Evolutionary conservation across 2,888 invertebrate genomes (phyloP).

Genomic region (Zaprionus obscuricornis): DNA sequence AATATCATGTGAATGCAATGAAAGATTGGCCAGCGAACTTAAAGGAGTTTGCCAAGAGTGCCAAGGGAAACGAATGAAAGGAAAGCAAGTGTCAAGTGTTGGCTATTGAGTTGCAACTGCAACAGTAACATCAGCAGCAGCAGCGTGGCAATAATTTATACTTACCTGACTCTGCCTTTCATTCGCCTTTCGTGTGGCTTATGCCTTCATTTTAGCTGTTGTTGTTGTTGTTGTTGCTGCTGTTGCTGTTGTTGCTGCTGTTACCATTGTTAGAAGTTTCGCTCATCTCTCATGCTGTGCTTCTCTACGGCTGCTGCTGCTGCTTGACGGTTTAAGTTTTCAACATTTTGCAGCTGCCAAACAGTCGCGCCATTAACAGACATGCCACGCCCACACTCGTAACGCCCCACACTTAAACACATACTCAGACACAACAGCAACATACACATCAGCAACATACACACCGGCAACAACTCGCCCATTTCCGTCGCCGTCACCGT

Average conservation of each 20-base stretch:
- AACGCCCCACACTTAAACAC: conserved; percentile 6
- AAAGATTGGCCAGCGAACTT: conserved; percentile 12
- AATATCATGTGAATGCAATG: conserved; percentile 44
- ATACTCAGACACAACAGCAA: background rate
- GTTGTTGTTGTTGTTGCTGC: conserved; percentile 11
- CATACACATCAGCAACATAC: conserved; percentile 5
- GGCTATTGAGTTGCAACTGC: background rate
- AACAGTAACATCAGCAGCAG: no score
- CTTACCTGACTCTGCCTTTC: no score
- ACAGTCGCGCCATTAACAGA: conserved; percentile 31
- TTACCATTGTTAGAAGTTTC: conserved; percentile 23
- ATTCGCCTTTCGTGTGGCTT: no score
- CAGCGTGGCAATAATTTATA: no score
- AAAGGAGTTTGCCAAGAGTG: no score
- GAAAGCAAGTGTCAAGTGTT: conserved; percentile 34
- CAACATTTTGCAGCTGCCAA: conserved; percentile 47
- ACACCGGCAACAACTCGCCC: conserved; percentile 32
- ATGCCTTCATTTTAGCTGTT: conserved; percentile 5
- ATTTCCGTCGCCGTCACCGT: conserved; percentile 46
- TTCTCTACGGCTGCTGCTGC: background rate
- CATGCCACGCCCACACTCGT: conserved; percentile 54
- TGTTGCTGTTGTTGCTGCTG: background rate
- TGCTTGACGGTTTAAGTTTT: conserved; percentile 35
- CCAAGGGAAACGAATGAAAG: no score
- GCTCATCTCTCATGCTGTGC: background rate